Evolutionary conservation across 1,140 invertebrate species (phyloP).

Genomic region (Limonius californicus): DNA sequence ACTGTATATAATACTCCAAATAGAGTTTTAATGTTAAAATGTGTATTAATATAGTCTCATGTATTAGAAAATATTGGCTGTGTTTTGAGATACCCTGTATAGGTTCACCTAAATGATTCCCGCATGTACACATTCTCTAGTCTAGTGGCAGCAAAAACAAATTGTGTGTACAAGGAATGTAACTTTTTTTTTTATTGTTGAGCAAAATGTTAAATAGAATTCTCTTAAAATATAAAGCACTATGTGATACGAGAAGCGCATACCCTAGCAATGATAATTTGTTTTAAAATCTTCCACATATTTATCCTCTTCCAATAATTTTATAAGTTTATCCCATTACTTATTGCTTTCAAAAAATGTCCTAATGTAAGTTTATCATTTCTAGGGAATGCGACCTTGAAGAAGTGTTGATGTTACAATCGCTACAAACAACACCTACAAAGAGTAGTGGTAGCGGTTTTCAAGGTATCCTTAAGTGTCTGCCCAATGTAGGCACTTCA

Average conservation of each 20-base stretch:
- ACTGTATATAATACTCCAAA: no score
- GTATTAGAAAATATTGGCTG: no score
- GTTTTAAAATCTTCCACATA: slow-evolving; percentile 2
- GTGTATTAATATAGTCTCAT: no score
- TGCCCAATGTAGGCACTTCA: slow-evolving; percentile 29
- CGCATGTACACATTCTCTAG: no score
- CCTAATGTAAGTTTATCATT: slow-evolving; percentile 16
- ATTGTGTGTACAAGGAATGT: no score
- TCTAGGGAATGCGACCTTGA: slow-evolving; percentile 44
- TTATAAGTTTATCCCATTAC: slow-evolving; percentile 6
- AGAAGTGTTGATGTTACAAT: slow-evolving; percentile 43
- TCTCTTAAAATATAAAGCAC: no score
- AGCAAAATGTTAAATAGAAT: no score
- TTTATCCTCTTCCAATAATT: not conserved
- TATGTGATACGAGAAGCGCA: not conserved
- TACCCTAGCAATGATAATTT: not conserved
- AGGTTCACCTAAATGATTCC: no score
- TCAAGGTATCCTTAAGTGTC: slow-evolving; percentile 39
- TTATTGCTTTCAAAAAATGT: slow-evolving; percentile 8
- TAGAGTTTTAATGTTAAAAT: no score
- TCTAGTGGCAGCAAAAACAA: no score
- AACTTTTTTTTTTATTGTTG: no score
- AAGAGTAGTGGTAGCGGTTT: slow-evolving; percentile 27
- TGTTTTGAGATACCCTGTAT: no score
- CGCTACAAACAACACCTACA: slow-evolving; percentile 37